phyloP scores from a whole-genome alignment of 2,888 invertebrate genomes.

The Hoplodrina blanda region DNA sequence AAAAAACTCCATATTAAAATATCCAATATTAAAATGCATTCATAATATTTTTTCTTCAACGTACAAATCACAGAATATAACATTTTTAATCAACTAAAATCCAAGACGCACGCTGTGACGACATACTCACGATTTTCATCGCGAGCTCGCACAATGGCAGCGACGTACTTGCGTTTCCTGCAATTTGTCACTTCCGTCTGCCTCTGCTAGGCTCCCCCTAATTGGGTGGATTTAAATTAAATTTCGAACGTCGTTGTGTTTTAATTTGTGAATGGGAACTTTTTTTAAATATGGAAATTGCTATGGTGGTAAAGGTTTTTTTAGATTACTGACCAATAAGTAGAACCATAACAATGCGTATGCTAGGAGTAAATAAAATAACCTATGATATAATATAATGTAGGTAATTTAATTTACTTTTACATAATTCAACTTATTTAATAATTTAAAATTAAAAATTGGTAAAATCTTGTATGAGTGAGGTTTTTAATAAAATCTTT shows the following conservation, averaged over 20 bases:
- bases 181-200: constrained; percentile 72
- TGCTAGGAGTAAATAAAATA: too few species aligned
- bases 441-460: too few species aligned
- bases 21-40: not conserved
- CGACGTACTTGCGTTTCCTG: constrained; percentile 64
- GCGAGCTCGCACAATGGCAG: constrained; percentile 51
- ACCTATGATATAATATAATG: too few species aligned
- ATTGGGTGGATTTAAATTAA: constrained; percentile 72
- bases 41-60: not conserved
- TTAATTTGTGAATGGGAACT: constrained; percentile 57
- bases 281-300: constrained; percentile 15
- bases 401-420: too few species aligned
- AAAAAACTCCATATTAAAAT: too few species aligned
- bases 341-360: too few species aligned
- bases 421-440: too few species aligned
- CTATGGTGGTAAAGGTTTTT: too few species aligned
- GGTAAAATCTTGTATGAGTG: too few species aligned
- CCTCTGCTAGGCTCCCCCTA: constrained; percentile 61
- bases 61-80: constrained; percentile 27
- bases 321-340: too few species aligned
- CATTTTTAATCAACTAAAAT: constrained; percentile 60
- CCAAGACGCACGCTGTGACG: constrained; percentile 41
- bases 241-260: constrained; percentile 64
- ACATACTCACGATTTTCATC: constrained; percentile 43
- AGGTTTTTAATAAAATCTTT: too few species aligned